Conservation (phyloP, 2,797 vertebrate species). For the Sebastes jordani region DNA sequence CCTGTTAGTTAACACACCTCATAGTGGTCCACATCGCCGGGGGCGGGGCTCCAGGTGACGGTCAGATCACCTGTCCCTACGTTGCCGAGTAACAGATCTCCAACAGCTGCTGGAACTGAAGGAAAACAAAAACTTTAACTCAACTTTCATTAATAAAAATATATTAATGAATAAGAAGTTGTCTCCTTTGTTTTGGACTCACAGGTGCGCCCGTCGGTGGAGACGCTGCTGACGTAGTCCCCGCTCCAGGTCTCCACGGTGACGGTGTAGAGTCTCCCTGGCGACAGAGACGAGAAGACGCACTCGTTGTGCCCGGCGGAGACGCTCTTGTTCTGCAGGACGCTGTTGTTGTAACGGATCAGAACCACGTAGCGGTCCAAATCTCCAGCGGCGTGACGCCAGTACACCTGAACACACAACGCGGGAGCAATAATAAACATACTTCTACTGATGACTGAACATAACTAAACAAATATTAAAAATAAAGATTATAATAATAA, state of each 20-base stretch:
- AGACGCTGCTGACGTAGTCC: conserved; percentile 84
- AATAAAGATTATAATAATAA: not conserved
- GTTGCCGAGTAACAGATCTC: conserved; percentile 81
- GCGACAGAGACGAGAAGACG: conserved; percentile 86
- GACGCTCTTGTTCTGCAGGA: conserved; percentile 86
- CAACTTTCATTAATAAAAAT: not conserved
- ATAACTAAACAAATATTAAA: not conserved
- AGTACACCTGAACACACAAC: conserved; percentile 83
- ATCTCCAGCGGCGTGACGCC: conserved; percentile 91
- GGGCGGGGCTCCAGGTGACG: conserved; percentile 90
- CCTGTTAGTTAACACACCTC: conserved; percentile 72
- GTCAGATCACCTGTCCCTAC: conserved; percentile 85
- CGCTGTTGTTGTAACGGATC: conserved; percentile 89
- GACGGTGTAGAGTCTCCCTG: conserved; percentile 92
- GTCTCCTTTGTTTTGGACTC: conserved; percentile 65
- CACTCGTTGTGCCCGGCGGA: conserved; percentile 87
- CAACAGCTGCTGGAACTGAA: conserved; percentile 89
- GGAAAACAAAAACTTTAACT: not conserved
- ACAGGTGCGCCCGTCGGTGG: conserved; percentile 92
- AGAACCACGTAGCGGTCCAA: conserved; percentile 90
- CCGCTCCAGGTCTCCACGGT: conserved; percentile 93
- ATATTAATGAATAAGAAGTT: not conserved
- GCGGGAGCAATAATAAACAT: not conserved
- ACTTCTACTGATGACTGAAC: not conserved
- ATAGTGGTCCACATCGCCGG: conserved; percentile 94